Conservation (phyloP, 2,113 vertebrate species). For the Sitta europaea region DNA sequence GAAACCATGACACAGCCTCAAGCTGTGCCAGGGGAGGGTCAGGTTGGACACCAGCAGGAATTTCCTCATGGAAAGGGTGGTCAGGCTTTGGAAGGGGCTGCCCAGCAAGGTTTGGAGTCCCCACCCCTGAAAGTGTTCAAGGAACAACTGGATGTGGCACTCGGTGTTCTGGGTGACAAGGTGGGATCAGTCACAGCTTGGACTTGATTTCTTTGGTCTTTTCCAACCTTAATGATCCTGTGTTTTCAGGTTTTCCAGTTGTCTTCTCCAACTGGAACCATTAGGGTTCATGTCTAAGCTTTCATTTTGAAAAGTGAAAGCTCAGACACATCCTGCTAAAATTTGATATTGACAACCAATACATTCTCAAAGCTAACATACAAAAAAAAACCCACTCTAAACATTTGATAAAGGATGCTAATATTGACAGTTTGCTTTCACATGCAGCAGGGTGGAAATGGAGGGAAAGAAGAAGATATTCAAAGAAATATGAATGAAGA, state of each 20-base stretch:
- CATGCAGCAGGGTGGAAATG: neutral
- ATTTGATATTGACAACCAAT: neutral
- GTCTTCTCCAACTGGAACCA: neutral
- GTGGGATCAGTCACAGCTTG: neutral
- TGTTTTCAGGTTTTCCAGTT: accelerated
- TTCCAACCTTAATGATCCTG: neutral
- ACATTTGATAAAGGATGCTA: neutral
- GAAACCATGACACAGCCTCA: accelerated
- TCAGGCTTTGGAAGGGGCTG: neutral
- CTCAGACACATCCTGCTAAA: neutral
- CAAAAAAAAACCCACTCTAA: accelerated
- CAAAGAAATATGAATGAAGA: neutral
- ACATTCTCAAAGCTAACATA: neutral
- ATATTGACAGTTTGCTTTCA: neutral
- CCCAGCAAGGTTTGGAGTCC: neutral
- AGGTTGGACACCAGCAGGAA: neutral
- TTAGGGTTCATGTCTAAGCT: neutral
- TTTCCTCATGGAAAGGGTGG: neutral
- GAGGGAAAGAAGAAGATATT: neutral
- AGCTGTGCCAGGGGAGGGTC: neutral
- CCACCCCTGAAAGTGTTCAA: neutral
- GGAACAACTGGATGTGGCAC: accelerated
- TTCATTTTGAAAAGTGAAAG: neutral
- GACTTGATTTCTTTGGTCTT: neutral
- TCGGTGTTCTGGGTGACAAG: neutral